A percentile compares a stretch with the other conserved stretches of the same genome.
Conservation (phyloP, 2,113 vertebrate genomes). For the Marcusenius ussheri region DNA sequence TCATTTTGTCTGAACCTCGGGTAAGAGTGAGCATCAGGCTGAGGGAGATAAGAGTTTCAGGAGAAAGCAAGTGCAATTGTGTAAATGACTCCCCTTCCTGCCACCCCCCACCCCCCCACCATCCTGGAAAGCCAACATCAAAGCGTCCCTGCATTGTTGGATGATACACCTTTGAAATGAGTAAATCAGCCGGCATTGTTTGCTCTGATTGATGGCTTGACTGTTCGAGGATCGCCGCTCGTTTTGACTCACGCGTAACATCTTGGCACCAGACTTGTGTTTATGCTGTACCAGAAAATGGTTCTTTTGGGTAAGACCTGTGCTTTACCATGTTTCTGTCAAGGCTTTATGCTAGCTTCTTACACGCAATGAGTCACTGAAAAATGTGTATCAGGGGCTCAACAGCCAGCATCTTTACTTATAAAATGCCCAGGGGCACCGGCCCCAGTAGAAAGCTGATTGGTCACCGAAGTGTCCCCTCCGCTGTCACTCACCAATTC, state of each 20-base stretch:
- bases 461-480: not conserved
- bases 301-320: not conserved
- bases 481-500: not conserved
- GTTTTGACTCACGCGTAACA: too few species aligned
- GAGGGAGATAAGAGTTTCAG: not conserved
- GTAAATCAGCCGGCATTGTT: not conserved
- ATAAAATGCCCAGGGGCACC: not conserved
- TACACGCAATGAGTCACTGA: not conserved
- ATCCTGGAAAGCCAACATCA: not conserved
- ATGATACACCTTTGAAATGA: not conserved
- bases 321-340: not conserved
- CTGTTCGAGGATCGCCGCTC: not conserved
- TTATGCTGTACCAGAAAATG: not conserved
- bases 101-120: not conserved
- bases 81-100: not conserved
- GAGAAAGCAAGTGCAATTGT: not conserved
- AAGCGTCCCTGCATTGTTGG: not conserved
- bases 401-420: not conserved
- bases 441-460: not conserved
- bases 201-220: not conserved
- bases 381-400: not conserved
- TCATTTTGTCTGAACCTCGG: not conserved
- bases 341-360: not conserved
- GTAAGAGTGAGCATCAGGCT: not conserved
- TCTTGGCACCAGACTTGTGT: not conserved